Evolutionary conservation across 2,888 invertebrate species (phyloP), one percentile per base, ranked within the genome.

Genomic region (Troglohyphantes excavatus): DNA sequence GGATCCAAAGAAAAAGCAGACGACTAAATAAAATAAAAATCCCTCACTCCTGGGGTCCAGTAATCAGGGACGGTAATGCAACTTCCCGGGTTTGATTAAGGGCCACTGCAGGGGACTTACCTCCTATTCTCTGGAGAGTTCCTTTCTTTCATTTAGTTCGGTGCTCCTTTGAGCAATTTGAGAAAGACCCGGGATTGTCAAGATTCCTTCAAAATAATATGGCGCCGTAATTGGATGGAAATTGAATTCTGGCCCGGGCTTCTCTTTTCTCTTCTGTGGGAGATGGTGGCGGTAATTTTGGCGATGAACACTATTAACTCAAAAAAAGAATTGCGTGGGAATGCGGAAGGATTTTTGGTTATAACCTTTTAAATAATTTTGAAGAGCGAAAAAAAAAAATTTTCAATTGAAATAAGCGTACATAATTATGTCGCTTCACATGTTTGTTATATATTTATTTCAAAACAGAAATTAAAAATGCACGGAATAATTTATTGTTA

Each of bases 181-280:
- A 61, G 82, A 23, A 61, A 82, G 61, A 82, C 29, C 26, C 59
- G 53, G 53, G 7, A 76, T 73, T 73, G 73, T 26, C 73, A 23
- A 73, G 43, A 73, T 73, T 75, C 53, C 75, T 75, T 78, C 78
- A 78, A 78, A 78, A 78, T 78, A 78, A 78, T 63, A 78, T 63
- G 23, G 7, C 63, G 39, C 43, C 26, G 65, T 9, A 26, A 27
- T 26, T 46, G 21, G 75, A 33, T 27, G 29, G 23, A 29, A 65
- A 63, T 63, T 23, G 78, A 78, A 65, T 43, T 78, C 65, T 23
- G 33, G 33, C 33, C n/a, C n/a, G n/a, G 33, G n/a, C 53, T n/a
- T n/a, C 46, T 46, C 53, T 53, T 53, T 53, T 53, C 39, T n/a
- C 53, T 53, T 53, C 53, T 53, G 53, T n/a, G 13, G 5, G n/a